Conservation (phyloP, 2,113 vertebrate genomes). For the Parus major region DNA sequence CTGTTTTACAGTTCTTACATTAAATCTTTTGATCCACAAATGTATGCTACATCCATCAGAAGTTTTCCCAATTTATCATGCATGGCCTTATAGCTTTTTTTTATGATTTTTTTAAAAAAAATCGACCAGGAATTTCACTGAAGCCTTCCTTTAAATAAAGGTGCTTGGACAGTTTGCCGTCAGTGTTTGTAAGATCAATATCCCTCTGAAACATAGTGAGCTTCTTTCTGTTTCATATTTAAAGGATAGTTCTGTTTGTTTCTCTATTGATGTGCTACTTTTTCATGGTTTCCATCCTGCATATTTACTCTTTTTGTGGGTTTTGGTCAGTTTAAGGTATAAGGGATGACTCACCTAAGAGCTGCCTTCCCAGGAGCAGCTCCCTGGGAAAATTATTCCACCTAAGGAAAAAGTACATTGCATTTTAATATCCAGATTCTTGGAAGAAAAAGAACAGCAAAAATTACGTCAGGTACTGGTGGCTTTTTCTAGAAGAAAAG, state of each 20-base stretch:
- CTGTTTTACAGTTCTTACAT: neutral
- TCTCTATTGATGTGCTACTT: neutral
- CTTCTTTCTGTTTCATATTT: neutral
- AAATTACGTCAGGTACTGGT: neutral
- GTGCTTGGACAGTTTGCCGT: neutral
- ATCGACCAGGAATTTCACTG: neutral
- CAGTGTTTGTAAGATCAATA: constrained; percentile 5
- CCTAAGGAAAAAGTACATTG: neutral
- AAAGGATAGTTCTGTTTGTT: constrained; percentile 9
- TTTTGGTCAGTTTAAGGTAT: neutral
- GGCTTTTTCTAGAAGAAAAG: neutral
- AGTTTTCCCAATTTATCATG: constrained; percentile 19
- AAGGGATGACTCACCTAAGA: neutral
- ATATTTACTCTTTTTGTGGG: neutral
- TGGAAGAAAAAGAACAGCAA: neutral
- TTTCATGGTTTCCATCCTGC: neutral
- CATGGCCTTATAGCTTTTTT: neutral
- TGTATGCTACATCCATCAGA: constrained; percentile 15
- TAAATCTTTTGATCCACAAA: constrained; percentile 33
- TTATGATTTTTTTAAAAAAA: neutral
- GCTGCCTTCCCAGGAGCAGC: neutral
- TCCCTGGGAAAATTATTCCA: neutral
- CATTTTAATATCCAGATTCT: neutral
- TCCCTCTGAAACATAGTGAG: neutral
- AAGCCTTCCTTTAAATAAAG: constrained; percentile 15